These are phyloP conservation scores for Arenicola marina DNA, from an alignment of 2,888 invertebrate species.

Conservation along the genomic window DNA sequence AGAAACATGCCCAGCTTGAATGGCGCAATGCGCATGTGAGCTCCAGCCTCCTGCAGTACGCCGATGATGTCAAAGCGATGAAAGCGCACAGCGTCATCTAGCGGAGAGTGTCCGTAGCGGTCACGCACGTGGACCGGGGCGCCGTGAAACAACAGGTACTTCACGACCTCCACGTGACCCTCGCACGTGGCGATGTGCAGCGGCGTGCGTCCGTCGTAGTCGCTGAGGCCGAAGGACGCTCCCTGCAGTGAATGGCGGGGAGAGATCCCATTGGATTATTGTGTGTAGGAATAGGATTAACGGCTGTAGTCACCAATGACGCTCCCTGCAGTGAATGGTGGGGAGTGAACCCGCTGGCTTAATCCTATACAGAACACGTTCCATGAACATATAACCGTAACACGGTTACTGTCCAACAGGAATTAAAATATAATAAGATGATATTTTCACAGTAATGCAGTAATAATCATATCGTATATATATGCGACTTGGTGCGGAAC, in stretches of 20 bases:
- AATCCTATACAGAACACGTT: too few relatives aligned
- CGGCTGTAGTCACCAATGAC: too few relatives aligned
- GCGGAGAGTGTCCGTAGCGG: slow-evolving; percentile 59
- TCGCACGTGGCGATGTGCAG: slow-evolving; percentile 79
- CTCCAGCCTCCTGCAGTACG: slow-evolving; percentile 75
- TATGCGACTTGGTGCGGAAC: too few relatives aligned
- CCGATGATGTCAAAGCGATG: slow-evolving; percentile 65
- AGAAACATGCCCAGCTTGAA: slow-evolving; percentile 71
- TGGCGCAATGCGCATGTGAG: slow-evolving; percentile 67
- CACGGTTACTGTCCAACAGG: too few relatives aligned
- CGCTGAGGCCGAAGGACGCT: slow-evolving; percentile 46
- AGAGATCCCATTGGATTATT: not conserved
- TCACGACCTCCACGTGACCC: slow-evolving; percentile 72
- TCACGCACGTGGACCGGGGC: slow-evolving; percentile 82
- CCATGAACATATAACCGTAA: too few relatives aligned
- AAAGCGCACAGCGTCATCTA: slow-evolving; percentile 70
- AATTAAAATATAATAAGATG: too few relatives aligned
- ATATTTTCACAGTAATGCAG: too few relatives aligned
- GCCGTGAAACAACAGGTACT: slow-evolving; percentile 76
- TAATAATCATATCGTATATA: too few relatives aligned
- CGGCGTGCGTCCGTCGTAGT: slow-evolving; percentile 78
- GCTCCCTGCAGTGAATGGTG: too few relatives aligned
- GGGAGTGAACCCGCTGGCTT: too few relatives aligned
- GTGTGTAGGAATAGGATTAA: too few relatives aligned
- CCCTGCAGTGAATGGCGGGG: slow-evolving; percentile 18